These are phyloP conservation scores for Eulemur macaco DNA, from an alignment of 2,113 vertebrate genomes.

Conservation along the genomic window DNA sequence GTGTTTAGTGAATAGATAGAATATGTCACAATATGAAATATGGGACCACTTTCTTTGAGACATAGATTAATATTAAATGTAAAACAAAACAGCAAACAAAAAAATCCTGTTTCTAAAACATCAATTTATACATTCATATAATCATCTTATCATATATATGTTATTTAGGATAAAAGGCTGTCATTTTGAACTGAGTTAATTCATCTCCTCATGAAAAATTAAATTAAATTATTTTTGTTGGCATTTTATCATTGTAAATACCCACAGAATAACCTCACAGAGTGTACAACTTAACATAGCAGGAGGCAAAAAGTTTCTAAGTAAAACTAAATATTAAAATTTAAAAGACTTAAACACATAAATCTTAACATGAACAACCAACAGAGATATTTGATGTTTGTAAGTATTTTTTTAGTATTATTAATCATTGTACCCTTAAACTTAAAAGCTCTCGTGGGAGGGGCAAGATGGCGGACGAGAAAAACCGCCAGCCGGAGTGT, in stretches of 20 bases:
- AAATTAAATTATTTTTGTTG: neutral
- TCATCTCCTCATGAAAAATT: neutral
- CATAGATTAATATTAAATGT: neutral
- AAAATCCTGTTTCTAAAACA: neutral
- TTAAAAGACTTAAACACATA: rapidly evolving
- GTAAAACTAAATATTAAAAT: neutral
- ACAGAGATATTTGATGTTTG: neutral
- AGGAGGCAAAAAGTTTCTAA: neutral
- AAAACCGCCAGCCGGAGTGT: no score
- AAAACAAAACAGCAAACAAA: neutral
- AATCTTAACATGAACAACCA: neutral
- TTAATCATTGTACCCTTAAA: neutral
- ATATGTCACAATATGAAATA: neutral
- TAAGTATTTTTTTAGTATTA: neutral
- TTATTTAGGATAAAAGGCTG: neutral
- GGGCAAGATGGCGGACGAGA: no score
- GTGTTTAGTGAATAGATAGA: neutral
- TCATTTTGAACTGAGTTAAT: neutral
- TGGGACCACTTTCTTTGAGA: neutral
- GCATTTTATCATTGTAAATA: constrained; percentile 15
- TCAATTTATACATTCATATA: neutral
- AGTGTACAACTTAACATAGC: neutral
- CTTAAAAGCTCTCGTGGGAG: neutral
- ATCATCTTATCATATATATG: neutral
- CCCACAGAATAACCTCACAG: neutral